Base-by-base conservation (phyloP, 1,140 invertebrate genomes). In the Fopius arisanus region DNA sequence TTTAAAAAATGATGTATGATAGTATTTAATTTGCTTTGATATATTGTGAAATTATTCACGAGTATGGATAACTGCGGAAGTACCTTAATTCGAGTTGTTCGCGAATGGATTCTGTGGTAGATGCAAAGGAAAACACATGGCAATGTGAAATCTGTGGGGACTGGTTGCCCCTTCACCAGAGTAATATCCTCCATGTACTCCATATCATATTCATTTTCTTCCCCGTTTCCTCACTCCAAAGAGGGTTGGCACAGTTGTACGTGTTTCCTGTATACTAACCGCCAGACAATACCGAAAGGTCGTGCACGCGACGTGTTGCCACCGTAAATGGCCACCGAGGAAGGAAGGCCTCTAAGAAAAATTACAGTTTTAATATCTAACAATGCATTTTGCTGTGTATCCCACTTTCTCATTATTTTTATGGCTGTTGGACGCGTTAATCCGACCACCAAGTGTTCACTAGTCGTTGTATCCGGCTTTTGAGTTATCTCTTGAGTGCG, bases 341-440 rank as follows among this genome's bases (percentile, higher is more conserved):
- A 59, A 59, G 54, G 19, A 59, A 28, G 54, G 26, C 23, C 9
- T 65, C 1, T 21, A 62, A 62, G 6, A 65, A 65, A 65, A 65
- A 65, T 33, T 31, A 65, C 28, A 65, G n/a, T 59, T 59, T 59
- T 33, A 65, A 65, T 65, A 33, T 16, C 28, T 33, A 33, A 65
- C 62, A 65, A 65, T 65, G 62, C n/a, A 14, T 62, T 62, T 62
- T 62, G 54, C 14, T 62, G 21, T 5, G 33, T 37, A 37, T 37
- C 33, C 33, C 26, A 65, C 62, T 65, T 65, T 65, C 62, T 65
- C 62, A 65, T 65, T 65, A 65, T 65, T 19, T 65, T 65, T 65
- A 65, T 33, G 62, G 14, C 29, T 29, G 62, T 33, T 65, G 16
- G 33, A 65, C 62, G 62, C 26, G 16, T 65, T 3, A 33, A 33